Conservation (phyloP, 2,113 vertebrate genomes). For the Zosterops pallidus region DNA sequence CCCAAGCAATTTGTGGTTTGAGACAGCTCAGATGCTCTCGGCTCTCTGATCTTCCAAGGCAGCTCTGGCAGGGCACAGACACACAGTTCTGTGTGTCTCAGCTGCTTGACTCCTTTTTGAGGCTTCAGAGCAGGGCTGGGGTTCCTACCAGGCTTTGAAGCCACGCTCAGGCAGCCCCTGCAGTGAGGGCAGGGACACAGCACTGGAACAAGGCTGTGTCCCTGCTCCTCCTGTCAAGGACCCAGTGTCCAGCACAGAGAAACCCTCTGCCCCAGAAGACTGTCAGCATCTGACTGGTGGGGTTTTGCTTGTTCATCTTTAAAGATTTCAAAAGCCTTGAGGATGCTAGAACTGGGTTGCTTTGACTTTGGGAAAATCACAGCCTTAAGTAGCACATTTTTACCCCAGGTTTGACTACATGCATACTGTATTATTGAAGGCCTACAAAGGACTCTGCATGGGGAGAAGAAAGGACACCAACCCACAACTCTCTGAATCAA, state of each 20-base stretch:
- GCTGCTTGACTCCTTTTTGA: background rate
- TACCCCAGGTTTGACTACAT: background rate
- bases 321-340: background rate
- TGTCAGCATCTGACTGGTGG: background rate
- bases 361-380: background rate
- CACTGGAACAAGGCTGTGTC: background rate
- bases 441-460: background rate
- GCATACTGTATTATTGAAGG: background rate
- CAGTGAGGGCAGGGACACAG: background rate
- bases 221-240: background rate
- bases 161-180: background rate
- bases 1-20: background rate
- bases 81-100: background rate
- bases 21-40: background rate
- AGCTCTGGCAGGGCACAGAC: background rate
- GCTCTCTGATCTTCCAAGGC: background rate
- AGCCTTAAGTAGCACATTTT: background rate
- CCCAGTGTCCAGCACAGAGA: background rate
- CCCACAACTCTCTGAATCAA: background rate
- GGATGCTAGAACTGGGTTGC: background rate
- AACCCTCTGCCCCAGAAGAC: background rate
- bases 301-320: background rate
- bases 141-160: background rate
- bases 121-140: background rate
- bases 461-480: background rate